Evolutionary conservation across 2,113 vertebrate species (phyloP), one percentile per base, ranked within the genome.

Genomic region (Perca fluviatilis): DNA sequence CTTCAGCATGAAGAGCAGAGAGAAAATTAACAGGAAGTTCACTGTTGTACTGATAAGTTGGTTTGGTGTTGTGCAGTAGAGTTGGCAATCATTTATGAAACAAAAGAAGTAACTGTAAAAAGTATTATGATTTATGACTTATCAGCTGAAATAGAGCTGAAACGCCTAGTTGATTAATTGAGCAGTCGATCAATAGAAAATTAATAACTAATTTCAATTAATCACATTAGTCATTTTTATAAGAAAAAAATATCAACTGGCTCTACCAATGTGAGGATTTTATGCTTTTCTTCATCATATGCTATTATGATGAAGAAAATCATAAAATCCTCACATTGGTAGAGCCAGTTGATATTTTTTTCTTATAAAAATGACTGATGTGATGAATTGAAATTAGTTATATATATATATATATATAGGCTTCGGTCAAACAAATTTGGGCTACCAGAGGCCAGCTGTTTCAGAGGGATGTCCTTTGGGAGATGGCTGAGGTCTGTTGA

Each of bases 401-500:
- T 27, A 2, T 27, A 27, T 27, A 2, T 27, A 27, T 27, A 2
- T 27, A 27, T 27, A 2, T 27, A 27, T 27, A 89, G 76, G 0
- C 95, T 96, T 84, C 93, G 94, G 77, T 95, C 95, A 27, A 91
- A 95, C 93, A 96, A 91, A 84, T 96, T 88, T 0, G 95, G 95
- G 0, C 96, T 96, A 1, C 95, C 96, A 0, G 96, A 96, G 0
- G 94, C 95, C 89, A 97, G 89, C 57, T 96, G 94, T 90, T 96
- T 96, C 14, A 97, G 94, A 21, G 95, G 91, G 0, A 96, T 94
- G 0, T 95, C 96, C 83, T 96, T 96, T 77, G 96, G 90, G 89
- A 96, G 96, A 25, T 56, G n/a, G 58, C 16, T 46, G 69, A 93
- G 93, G 82, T 97, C 96, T 23, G 96, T 94, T 86, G 95, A 95